These are phyloP conservation scores for Drosophila sechellia DNA, from an alignment of 1,140 invertebrate genomes.

Conservation along the genomic window DNA sequence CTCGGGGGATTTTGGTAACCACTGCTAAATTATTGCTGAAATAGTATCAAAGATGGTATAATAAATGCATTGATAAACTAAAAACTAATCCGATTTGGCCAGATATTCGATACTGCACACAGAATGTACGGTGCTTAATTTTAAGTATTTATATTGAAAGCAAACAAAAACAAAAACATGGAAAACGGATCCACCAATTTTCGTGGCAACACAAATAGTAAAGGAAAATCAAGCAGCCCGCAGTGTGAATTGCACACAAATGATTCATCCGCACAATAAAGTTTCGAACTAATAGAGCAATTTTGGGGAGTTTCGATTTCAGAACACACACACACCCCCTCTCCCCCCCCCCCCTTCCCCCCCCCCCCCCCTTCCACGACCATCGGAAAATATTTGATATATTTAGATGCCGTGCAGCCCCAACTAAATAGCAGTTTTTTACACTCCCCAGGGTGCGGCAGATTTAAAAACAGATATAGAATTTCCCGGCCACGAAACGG, in stretches of 20 bases:
- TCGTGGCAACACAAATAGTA: background rate
- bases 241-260: background rate
- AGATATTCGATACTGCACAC: background rate
- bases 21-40: background rate
- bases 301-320: constrained; percentile 2
- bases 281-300: background rate
- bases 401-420: background rate
- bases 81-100: background rate
- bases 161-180: background rate
- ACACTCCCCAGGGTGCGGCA: constrained; percentile 3
- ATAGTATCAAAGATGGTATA: background rate
- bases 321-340: too few species aligned
- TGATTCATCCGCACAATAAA: background rate
- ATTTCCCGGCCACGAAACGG: background rate
- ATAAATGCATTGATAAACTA: background rate
- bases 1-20: background rate
- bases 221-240: background rate
- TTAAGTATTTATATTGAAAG: background rate
- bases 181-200: too few species aligned
- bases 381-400: background rate
- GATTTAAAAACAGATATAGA: constrained; percentile 6
- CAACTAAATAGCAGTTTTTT: background rate
- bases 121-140: background rate
- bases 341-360: too few species aligned
- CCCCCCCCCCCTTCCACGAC: background rate